These are phyloP conservation scores for Prenolepis imparis DNA, from an alignment of 2,888 invertebrate species.

Conservation along the genomic window DNA sequence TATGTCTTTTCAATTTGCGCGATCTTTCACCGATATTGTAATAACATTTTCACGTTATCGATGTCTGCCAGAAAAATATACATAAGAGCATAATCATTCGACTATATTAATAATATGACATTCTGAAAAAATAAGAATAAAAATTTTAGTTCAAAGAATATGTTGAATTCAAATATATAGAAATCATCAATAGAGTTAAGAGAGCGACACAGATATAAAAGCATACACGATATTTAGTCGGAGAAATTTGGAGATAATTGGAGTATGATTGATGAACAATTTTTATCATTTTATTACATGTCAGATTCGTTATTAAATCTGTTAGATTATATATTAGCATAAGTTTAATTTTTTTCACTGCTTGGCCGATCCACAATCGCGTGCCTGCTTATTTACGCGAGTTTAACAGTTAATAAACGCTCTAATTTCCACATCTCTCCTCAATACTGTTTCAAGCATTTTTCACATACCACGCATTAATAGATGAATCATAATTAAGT, in stretches of 20 bases:
- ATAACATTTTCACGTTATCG: background rate
- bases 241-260: background rate
- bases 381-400: background rate
- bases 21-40: background rate
- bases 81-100: background rate
- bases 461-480: background rate
- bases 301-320: background rate
- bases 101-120: background rate
- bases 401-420: constrained; percentile 34
- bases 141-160: background rate
- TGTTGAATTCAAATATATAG: background rate
- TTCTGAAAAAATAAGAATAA: background rate
- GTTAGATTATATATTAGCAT: background rate
- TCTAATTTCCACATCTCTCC: constrained; percentile 24
- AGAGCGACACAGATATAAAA: background rate
- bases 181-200: background rate
- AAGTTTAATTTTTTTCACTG: background rate
- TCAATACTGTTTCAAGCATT: constrained; percentile 15
- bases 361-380: background rate
- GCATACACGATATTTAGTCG: background rate
- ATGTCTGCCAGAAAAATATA: background rate
- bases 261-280: background rate
- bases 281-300: background rate
- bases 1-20: background rate
- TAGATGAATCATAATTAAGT: background rate